phyloP scores from a whole-genome alignment of 1,140 invertebrate species.

The Maconellicoccus hirsutus region DNA sequence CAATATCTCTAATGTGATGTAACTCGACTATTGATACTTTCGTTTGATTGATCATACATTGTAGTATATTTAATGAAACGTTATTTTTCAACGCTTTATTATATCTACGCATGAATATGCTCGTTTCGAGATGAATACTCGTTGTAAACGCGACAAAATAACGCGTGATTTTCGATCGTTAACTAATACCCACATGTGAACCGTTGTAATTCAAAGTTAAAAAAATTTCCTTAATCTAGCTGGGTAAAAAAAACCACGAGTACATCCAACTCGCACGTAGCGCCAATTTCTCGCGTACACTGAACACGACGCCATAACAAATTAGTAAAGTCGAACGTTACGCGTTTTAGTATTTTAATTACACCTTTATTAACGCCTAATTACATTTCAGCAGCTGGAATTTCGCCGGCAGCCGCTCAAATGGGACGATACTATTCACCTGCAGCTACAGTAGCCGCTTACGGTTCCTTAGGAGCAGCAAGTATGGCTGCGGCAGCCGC shows the following conservation, averaged over 20 bases:
- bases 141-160: not conserved
- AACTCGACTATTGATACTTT: not conserved
- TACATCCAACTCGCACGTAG: too few species aligned
- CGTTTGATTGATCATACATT: not conserved
- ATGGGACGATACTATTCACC: constrained; percentile 51
- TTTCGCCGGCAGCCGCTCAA: constrained; percentile 41
- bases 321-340: too few species aligned
- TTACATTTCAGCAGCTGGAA: constrained; percentile 33
- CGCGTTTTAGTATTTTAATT: too few species aligned
- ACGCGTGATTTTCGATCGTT: not conserved
- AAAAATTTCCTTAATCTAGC: too few species aligned
- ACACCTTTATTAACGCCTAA: not conserved
- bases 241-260: too few species aligned
- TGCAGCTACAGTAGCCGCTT: constrained; percentile 40
- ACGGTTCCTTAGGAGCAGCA: constrained; percentile 47
- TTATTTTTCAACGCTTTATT: not conserved
- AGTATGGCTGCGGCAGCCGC: constrained; percentile 49
- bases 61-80: not conserved
- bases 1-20: not conserved
- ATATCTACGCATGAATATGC: not conserved
- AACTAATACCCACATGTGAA: too few species aligned
- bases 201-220: too few species aligned
- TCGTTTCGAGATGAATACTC: not conserved
- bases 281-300: too few species aligned
- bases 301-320: too few species aligned